Base-by-base conservation (phyloP, 2,888 invertebrate genomes). In the Drosophila gaucha region DNA sequence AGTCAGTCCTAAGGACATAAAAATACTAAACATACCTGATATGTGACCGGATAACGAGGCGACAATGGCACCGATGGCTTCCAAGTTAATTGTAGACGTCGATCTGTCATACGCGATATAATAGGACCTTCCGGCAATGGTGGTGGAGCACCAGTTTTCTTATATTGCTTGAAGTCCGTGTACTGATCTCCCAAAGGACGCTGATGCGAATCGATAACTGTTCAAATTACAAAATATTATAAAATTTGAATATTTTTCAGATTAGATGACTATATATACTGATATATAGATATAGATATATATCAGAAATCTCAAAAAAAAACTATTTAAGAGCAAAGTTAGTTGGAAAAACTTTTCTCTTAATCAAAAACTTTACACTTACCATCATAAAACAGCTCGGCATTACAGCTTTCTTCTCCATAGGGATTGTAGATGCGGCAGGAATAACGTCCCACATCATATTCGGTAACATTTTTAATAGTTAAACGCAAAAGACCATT, bases 81-180 rank as follows among this genome's bases (percentile, higher is more conserved):
- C 99, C 99, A 99, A 0, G 97, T 96, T 9, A 99, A 93, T 0
- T 97, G 97, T 65, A 98, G 94, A 59, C 96, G 95, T 8, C 97
- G 94, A 89, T 98, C 98, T 8, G 97, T 96, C 96, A 98, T 97
- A 51, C 97, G 95, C 16, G 97, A 96, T 87, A 99, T 97, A 88
- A 97, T 97, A 4, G 99, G 99, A 57, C 95, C 95, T 91, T 98
- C 98, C 0, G 97, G 94, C 4, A 98, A 92, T 0, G 98, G 98
- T 90, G 97, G 94, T 0, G 98, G 98, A 5, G 96, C 94, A 33
- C 97, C 97, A 0, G 95, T 95, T 87, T 94, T 95, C 89, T 96
- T 95, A 92, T 95, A 95, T 90, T 95, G 96, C 89, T 97, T 97
- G 90, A 94, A 96, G 85, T 96, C 97, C 0, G 94, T 93, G 91